These are phyloP conservation scores for Bedellia somnulentella DNA, from an alignment of 2,888 invertebrate species.

Conservation along the genomic window DNA sequence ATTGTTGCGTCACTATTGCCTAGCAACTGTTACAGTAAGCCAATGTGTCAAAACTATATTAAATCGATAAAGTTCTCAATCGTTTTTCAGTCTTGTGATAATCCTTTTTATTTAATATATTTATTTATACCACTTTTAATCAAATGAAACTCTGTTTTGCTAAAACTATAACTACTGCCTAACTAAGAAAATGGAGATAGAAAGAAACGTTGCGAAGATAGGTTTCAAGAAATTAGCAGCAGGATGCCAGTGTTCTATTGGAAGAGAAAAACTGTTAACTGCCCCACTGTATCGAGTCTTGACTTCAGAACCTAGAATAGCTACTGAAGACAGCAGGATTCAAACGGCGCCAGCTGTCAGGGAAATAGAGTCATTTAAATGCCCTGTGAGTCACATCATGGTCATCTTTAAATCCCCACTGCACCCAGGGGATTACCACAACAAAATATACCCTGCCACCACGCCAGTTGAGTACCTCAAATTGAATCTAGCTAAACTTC, in stretches of 20 bases:
- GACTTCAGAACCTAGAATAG: conserved; percentile 16
- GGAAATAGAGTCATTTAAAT: conserved; percentile 31
- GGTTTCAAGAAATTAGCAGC: too few relatives aligned
- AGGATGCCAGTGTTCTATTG: conserved; percentile 44
- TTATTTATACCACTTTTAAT: too few relatives aligned
- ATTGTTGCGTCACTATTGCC: too few relatives aligned
- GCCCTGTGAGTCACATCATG: conserved; percentile 39
- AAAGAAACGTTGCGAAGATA: too few relatives aligned
- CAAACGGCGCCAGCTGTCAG: conserved; percentile 37
- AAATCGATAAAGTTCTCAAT: too few relatives aligned
- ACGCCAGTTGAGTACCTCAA: conserved; percentile 43
- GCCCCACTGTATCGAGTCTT: conserved; percentile 45
- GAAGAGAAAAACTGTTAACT: conserved; percentile 43
- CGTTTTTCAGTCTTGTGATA: too few relatives aligned
- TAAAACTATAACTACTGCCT: too few relatives aligned
- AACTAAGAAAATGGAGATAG: conserved; percentile 17
- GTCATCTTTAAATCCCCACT: conserved; percentile 42
- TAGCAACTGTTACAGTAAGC: too few relatives aligned
- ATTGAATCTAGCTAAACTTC: conserved; percentile 41
- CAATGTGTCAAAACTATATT: too few relatives aligned
- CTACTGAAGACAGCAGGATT: conserved; percentile 25
- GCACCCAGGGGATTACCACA: conserved; percentile 35
- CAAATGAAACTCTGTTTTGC: too few relatives aligned
- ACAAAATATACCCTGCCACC: conserved; percentile 43
- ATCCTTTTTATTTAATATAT: too few relatives aligned